phyloP scores from a whole-genome alignment of 2,797 vertebrate species.

The Manis crassicaudata region DNA sequence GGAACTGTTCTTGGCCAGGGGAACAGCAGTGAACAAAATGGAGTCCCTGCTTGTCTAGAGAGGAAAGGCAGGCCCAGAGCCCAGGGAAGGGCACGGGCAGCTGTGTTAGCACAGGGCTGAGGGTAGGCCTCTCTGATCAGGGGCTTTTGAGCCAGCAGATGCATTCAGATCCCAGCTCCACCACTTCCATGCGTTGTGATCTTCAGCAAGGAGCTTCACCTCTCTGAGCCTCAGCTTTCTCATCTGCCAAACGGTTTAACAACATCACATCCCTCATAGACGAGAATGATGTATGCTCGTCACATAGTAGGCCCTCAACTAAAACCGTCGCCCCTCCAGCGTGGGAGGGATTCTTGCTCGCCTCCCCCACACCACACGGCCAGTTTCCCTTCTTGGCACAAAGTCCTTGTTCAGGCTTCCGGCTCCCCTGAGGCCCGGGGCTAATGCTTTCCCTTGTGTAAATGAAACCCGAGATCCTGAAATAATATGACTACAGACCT shows the following conservation, averaged over 20 bases:
- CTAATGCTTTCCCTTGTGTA: background rate
- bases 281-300: background rate
- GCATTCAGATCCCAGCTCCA: background rate
- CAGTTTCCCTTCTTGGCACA: background rate
- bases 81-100: background rate
- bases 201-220: background rate
- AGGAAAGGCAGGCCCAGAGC: no score
- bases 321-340: background rate
- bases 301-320: background rate
- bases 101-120: background rate
- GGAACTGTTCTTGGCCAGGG: no score
- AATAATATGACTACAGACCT: background rate
- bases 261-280: accelerated
- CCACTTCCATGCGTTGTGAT: background rate
- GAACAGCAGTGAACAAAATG: background rate
- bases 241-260: background rate
- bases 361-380: no score
- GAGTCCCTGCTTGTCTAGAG: background rate
- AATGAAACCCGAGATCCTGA: background rate
- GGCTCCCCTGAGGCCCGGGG: background rate
- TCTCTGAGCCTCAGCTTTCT: background rate
- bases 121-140: background rate
- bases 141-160: background rate
- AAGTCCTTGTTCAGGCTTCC: background rate
- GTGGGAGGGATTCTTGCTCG: background rate